Conservation (phyloP, 2,888 invertebrate genomes). For the Tholera decimalis region DNA sequence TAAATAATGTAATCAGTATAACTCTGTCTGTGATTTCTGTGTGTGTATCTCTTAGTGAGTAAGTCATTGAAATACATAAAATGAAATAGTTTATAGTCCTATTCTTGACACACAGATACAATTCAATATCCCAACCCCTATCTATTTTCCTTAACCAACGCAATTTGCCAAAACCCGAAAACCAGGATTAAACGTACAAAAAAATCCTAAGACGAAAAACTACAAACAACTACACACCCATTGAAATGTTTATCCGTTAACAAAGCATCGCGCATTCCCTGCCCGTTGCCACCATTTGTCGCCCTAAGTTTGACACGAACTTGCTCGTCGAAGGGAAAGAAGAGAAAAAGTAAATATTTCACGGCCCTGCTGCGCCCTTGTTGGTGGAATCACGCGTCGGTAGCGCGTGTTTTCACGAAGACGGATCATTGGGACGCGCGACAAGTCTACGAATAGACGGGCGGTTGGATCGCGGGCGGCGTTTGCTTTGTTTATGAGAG, state of each 20-base stretch:
- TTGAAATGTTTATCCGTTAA: slow-evolving; percentile 71
- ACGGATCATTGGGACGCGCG: slow-evolving; percentile 86
- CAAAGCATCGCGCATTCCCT: slow-evolving; percentile 73
- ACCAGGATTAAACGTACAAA: slow-evolving; percentile 48
- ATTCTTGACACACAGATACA: neutral
- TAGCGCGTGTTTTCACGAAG: slow-evolving; percentile 88
- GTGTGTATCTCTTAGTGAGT: too few species aligned
- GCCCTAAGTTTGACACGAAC: slow-evolving; percentile 83
- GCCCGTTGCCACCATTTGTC: slow-evolving; percentile 77
- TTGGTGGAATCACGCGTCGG: slow-evolving; percentile 90
- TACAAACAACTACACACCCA: slow-evolving; percentile 61
- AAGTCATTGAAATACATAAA: too few species aligned
- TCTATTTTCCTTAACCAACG: neutral
- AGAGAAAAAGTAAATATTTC: slow-evolving; percentile 87
- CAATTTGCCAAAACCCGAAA: slow-evolving; percentile 18
- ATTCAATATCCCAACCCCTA: neutral
- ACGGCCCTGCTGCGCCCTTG: slow-evolving; percentile 85
- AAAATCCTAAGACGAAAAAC: slow-evolving; percentile 47
- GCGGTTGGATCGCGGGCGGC: slow-evolving; percentile 62
- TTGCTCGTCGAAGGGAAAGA: slow-evolving; percentile 75
- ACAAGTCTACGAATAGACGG: slow-evolving; percentile 67
- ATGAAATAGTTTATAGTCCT: too few species aligned
- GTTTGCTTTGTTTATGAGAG: slow-evolving; percentile 35
- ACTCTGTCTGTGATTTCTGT: too few species aligned
- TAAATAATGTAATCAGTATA: too few species aligned